Conservation (phyloP, 2,113 vertebrate genomes). For the Gadus macrocephalus region DNA sequence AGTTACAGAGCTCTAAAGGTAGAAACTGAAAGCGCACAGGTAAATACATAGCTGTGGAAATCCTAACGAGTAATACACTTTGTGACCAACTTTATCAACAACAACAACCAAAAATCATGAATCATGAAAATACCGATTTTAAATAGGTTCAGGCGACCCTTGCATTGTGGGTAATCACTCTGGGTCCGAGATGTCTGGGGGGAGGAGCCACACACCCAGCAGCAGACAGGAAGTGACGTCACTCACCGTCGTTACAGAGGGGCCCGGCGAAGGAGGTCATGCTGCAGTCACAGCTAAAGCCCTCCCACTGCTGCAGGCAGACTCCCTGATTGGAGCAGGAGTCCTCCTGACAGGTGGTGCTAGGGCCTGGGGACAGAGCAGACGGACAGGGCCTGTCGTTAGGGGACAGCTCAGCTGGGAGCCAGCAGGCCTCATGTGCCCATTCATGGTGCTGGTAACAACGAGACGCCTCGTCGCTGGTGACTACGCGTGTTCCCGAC, state of each 20-base stretch:
- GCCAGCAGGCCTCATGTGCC: too few relatives aligned
- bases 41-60: too few relatives aligned
- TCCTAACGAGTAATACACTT: too few relatives aligned
- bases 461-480: too few relatives aligned
- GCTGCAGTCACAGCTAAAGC: constrained; percentile 97
- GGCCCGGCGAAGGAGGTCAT: constrained; percentile 98
- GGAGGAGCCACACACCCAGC: not conserved
- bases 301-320: constrained; percentile 98
- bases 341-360: constrained; percentile 97
- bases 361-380: constrained; percentile 79
- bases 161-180: not conserved
- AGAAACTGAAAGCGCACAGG: too few relatives aligned
- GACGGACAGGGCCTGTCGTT: constrained; percentile 1
- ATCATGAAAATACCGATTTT: not conserved
- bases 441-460: too few relatives aligned
- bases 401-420: not conserved
- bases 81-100: not conserved
- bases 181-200: too few relatives aligned
- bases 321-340: constrained; percentile 97
- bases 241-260: constrained; percentile 95
- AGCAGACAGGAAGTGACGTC: constrained; percentile 2
- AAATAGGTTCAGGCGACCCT: not conserved
- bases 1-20: too few relatives aligned
- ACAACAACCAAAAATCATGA: not conserved
- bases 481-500: too few relatives aligned